These are phyloP conservation scores for Cebus imitator DNA, from an alignment of 2,113 vertebrate species.

Conservation along the genomic window DNA sequence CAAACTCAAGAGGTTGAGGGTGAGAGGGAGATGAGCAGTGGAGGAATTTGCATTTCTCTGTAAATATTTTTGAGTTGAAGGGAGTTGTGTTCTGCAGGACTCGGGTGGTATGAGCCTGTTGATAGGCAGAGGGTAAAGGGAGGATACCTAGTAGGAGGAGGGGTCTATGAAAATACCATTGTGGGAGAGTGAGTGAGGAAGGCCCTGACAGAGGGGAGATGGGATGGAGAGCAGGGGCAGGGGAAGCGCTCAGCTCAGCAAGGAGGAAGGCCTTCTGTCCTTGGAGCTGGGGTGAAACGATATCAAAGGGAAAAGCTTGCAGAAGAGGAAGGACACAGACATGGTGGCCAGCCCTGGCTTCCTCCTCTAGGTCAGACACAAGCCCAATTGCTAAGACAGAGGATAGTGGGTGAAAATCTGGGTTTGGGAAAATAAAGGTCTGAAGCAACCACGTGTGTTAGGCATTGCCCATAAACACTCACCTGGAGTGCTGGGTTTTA, in stretches of 20 bases:
- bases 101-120: background rate
- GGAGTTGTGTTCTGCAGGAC: background rate
- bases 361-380: background rate
- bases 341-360: background rate
- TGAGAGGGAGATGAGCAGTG: background rate
- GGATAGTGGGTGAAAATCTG: background rate
- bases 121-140: background rate
- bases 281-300: rapidly evolving
- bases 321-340: background rate
- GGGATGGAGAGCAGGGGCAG: background rate
- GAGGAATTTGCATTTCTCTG: background rate
- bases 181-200: background rate
- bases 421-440: background rate
- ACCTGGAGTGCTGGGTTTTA: background rate
- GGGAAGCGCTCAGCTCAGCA: background rate
- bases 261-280: background rate
- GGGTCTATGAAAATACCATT: background rate
- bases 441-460: background rate
- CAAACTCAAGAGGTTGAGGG: background rate
- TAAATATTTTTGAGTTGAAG: background rate
- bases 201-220: too few species aligned
- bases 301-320: background rate
- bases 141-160: background rate
- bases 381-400: background rate
- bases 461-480: background rate